Evolutionary conservation across 2,113 vertebrate genomes (phyloP).

Genomic region (Megaceryle maxima): DNA sequence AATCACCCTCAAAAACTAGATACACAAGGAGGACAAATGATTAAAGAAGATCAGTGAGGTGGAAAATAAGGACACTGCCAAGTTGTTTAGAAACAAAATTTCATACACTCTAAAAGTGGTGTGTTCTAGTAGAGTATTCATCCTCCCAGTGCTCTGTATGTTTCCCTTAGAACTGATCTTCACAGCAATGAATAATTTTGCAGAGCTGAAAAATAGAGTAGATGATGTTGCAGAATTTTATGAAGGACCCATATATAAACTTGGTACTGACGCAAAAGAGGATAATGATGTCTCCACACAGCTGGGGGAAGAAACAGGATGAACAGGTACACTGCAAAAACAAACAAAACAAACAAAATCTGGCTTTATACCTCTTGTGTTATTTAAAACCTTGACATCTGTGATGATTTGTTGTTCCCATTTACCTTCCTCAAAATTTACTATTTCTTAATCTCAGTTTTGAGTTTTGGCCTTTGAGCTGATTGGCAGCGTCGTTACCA

Average conservation of each 20-base stretch:
- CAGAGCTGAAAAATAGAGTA: neutral
- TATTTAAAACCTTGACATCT: neutral
- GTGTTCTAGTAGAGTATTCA: neutral
- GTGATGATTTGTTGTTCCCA: neutral
- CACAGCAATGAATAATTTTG: neutral
- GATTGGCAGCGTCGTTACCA: neutral
- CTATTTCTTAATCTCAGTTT: neutral
- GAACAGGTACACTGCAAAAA: neutral
- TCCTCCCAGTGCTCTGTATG: neutral
- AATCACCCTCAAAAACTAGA: neutral
- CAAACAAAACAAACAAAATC: neutral
- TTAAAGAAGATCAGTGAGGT: slow-evolving; percentile 44
- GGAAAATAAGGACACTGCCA: slow-evolving; percentile 54
- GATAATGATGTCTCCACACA: neutral
- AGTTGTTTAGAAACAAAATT: slow-evolving; percentile 34
- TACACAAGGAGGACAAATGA: neutral
- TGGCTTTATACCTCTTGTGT: neutral
- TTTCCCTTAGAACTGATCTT: neutral
- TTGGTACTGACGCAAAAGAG: neutral
- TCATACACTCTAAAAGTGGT: neutral
- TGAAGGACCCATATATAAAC: neutral
- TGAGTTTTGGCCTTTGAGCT: neutral
- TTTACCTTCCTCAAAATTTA: neutral
- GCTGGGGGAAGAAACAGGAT: neutral
- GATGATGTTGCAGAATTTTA: neutral